Evolutionary conservation across 2,888 invertebrate species (phyloP), one percentile per base, ranked within the genome.

Genomic region (Carterocephalus palaemon): DNA sequence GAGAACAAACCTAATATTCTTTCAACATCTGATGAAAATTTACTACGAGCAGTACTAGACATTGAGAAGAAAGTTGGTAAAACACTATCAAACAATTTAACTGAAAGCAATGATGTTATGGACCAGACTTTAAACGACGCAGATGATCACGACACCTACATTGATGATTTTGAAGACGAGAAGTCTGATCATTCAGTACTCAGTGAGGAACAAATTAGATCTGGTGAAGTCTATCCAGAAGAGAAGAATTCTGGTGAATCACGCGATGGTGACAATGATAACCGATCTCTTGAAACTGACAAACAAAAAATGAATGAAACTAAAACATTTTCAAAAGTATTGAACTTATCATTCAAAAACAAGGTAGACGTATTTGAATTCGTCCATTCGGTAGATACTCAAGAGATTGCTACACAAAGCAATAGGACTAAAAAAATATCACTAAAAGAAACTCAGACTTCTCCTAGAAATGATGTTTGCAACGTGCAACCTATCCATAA

Each of bases 151-250:
- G 70, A 76, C 29, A 85, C 77, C 43, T 87, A 87, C 52, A 75
- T 56, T 36, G 87, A 88, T 56, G 87, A 88, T 59, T 88, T 88
- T 56, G 87, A 87, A 57, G 81, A 78, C 36, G 80, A 80, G n/a
- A 78, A 75, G 51, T 71, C 79, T 2, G 70, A 73, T 17, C 52
- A 52, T n/a, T 65, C 68, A 8, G 53, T 41, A 20, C 43, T 51
- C 23, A 56, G 55, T 19, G 51, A 12, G 8, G 16, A 32, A 33
- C 42, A 43, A 32, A 46, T 39, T 52, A 38, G 67, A 56, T 19
- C 45, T 4, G 24, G 8, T 15, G 36, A 19, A n/a, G 5, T 13
- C 10, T 4, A 36, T 17, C 23, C 17, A n/a, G 29, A 16, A 19
- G 23, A 29, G 12, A 17, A 29, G 2, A 17, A 9, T 2, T n/a